Evolutionary conservation across 2,797 vertebrate species (phyloP), one percentile per base, ranked within the genome.

Genomic region (Pempheris klunzingeri): DNA sequence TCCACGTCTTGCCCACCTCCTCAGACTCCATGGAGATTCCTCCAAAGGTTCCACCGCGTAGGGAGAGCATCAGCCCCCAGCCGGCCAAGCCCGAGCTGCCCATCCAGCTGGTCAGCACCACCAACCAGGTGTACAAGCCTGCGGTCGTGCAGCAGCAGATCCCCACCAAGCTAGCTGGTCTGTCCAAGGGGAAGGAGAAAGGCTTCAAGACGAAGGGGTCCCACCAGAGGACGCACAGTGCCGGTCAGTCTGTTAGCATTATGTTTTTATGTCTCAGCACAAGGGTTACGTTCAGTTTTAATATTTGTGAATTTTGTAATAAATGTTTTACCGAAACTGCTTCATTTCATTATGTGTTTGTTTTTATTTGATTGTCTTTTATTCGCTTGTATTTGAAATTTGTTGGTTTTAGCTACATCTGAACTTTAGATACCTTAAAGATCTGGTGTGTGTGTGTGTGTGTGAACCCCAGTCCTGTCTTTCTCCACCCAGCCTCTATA

Each of bases 131-230:
- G 13, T 93, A 96, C 90, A 96, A 96, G 80, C 93, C 92, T 6
- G 82, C 90, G 0, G 88, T 90, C 0, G 92, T 98, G 57, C 96
- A 97, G 90, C 98, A 99, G 94, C 95, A 98, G 94, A 99, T 99
- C 84, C 98, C 98, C 65, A 96, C 95, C 64, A 99, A 99, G 85
- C 94, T 99, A 84, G 91, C 96, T 0, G 65, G 90, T 15, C 83
- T 87, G 22, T 83, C 77, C 74, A 94, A 92, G 72, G 85, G 75
- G n/a, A 94, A 92, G 60, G 92, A 93, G 39, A 97, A 95, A 74
- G 93, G 91, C 13, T 89, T 0, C 66, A 94, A 87, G 73, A 46
- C 7, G 14, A 96, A 95, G 87, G 82, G 81, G 5, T 94, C 95
- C 30, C 93, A 95, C 81, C 90, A 93, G 18, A 95, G 97, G 44